Base-by-base conservation (phyloP, 2,888 invertebrate genomes). In the Anodontia alba region DNA sequence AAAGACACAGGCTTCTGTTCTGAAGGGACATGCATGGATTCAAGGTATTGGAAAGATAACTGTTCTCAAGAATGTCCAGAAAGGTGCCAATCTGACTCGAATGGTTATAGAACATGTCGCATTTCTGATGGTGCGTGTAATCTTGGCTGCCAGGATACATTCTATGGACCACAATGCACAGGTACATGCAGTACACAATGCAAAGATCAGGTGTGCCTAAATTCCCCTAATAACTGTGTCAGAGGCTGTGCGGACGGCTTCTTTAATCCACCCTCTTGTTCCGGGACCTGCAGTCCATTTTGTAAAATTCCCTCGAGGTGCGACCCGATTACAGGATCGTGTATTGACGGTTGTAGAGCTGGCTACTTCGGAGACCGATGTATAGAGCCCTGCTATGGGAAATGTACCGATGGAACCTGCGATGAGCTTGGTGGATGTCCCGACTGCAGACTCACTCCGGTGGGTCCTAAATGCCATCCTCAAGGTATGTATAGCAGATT, bases 401-500 rank as follows among this genome's bases (percentile, higher is more conserved):
- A 76, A 26, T 84, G 84, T 36, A 36, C 49, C 26, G 75, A 84
- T 57, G 75, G 80, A 20, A 80, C 74, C 0, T 84, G 84, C 43
- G 77, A 71, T 33, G 46, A 5, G 0, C 42, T 36, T 0, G 84
- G 84, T 5, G 76, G 77, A 0, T 84, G 84, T 70, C 57, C 72
- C 0, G 84, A 84, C 46, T 84, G 84, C 33, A 67, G 57, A 26
- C 36, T 62, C 0, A 46, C 26, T 66, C 75, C 75, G 8, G 67
- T 80, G 8, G 84, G 84, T 29, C 76, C 81, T 8, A 67, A 72
- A 2, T 85, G 84, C 46, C 80, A 78, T 17, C 79, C 75, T 10
- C 79, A 81, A 78, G 77, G 84, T 84, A 68, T 54, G 8, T 23
- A 42, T 42, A n/a, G n/a, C n/a, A n/a, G n/a, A n/a, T n/a, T n/a